Conservation (phyloP, 2,888 invertebrate genomes). For the Campopleginae sp. region DNA sequence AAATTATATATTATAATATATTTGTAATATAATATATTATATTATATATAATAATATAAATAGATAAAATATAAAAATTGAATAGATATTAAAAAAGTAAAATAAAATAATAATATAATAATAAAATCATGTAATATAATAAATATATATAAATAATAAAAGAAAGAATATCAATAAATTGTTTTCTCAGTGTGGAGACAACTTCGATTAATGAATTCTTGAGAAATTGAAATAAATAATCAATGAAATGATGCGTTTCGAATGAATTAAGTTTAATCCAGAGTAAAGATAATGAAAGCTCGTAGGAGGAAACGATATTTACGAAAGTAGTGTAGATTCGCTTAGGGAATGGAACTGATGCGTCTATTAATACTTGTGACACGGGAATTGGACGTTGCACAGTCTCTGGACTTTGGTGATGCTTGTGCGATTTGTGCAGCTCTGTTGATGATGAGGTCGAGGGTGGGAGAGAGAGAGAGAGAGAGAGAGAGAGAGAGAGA, state of each 20-base stretch:
- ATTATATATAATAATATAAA: too few species aligned
- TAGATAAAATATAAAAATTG: too few species aligned
- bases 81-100: too few species aligned
- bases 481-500: slow-evolving; percentile 9
- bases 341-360: neutral
- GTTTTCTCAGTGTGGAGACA: too few species aligned
- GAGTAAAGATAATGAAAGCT: neutral
- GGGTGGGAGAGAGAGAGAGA: too few species aligned
- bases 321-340: neutral
- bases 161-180: too few species aligned
- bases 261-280: neutral
- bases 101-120: too few species aligned
- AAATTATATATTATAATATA: too few species aligned
- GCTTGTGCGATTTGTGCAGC: slow-evolving; percentile 17
- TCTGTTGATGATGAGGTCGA: slow-evolving; percentile 2
- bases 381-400: slow-evolving; percentile 23
- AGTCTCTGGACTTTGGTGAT: slow-evolving; percentile 24
- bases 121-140: too few species aligned
- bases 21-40: too few species aligned
- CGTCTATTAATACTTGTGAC: slow-evolving; percentile 37
- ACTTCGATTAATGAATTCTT: too few species aligned
- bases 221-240: neutral
- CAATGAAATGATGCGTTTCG: neutral
- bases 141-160: too few species aligned
- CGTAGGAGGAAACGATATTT: neutral